A percentile compares a stretch with the other conserved stretches of the same genome.
Conservation (phyloP, 2,113 vertebrate genomes). For the Cyanistes caeruleus region DNA sequence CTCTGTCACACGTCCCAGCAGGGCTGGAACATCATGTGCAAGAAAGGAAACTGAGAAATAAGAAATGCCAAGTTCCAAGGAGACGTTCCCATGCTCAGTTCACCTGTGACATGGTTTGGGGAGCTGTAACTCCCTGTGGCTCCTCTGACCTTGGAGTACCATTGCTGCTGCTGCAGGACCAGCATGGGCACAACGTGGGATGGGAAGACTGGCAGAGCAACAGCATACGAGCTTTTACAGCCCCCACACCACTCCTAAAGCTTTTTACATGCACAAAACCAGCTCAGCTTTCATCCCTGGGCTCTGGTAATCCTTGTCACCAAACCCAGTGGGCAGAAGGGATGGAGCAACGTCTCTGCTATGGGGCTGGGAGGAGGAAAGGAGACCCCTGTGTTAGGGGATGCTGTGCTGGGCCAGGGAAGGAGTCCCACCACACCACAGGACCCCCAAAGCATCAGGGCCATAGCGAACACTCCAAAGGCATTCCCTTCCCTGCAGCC, state of each 20-base stretch:
- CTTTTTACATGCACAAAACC: neutral
- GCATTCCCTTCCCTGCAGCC: neutral
- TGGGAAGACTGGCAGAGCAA: neutral
- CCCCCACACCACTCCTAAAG: accelerated
- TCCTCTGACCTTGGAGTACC: neutral
- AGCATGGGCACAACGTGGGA: accelerated
- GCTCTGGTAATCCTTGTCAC: neutral
- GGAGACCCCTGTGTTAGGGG: accelerated
- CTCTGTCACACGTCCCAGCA: accelerated
- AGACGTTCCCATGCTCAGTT: neutral
- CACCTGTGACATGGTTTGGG: accelerated
- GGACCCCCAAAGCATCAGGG: neutral
- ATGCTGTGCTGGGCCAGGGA: accelerated
- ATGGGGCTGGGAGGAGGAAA: neutral
- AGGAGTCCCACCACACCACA: neutral
- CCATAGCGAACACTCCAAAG: accelerated
- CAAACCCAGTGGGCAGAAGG: neutral
- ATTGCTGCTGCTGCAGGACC: neutral
- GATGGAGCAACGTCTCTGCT: neutral
- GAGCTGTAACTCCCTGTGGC: neutral
- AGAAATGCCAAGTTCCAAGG: neutral
- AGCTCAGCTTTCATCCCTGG: neutral
- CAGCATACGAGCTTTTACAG: neutral
- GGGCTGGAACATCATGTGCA: accelerated
- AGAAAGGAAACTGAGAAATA: neutral